phyloP scores from a whole-genome alignment of 2,888 invertebrate species.

The Gibbula magus region DNA sequence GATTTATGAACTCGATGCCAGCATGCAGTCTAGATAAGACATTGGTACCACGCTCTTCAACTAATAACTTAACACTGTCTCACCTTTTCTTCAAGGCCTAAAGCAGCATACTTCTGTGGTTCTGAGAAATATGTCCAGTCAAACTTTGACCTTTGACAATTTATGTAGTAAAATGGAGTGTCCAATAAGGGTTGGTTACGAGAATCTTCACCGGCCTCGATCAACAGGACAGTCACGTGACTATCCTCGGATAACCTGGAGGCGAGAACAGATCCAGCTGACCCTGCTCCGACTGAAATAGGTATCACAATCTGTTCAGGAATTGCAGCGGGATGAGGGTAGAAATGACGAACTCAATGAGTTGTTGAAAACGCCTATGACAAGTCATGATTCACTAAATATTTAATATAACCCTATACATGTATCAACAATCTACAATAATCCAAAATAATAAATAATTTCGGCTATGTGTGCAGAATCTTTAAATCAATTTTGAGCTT shows the following conservation, averaged over 20 bases:
- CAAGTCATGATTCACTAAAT: too few species aligned
- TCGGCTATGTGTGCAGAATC: too few species aligned
- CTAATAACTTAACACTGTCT: background rate
- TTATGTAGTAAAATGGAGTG: conserved; percentile 75
- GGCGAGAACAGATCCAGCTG: conserved; percentile 76
- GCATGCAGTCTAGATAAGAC: too few species aligned
- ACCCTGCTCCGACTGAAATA: conserved; percentile 75
- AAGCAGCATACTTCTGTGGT: conserved; percentile 68
- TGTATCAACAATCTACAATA: too few species aligned
- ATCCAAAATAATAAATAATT: too few species aligned
- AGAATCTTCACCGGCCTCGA: conserved; percentile 76
- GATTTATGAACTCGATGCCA: too few species aligned
- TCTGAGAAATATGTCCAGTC: conserved; percentile 75
- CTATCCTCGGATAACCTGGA: conserved; percentile 74
- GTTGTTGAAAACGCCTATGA: too few species aligned
- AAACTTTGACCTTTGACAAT: conserved; percentile 60
- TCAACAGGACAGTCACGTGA: conserved; percentile 63
- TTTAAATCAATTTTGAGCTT: too few species aligned
- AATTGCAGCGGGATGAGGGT: background rate
- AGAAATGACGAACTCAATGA: background rate
- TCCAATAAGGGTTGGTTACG: conserved; percentile 71
- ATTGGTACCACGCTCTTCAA: too few species aligned
- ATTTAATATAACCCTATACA: too few species aligned
- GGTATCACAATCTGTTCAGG: background rate
- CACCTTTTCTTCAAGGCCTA: conserved; percentile 22